Evolutionary conservation across 2,113 vertebrate genomes (phyloP).

Genomic region (Lampris megalopsis): DNA sequence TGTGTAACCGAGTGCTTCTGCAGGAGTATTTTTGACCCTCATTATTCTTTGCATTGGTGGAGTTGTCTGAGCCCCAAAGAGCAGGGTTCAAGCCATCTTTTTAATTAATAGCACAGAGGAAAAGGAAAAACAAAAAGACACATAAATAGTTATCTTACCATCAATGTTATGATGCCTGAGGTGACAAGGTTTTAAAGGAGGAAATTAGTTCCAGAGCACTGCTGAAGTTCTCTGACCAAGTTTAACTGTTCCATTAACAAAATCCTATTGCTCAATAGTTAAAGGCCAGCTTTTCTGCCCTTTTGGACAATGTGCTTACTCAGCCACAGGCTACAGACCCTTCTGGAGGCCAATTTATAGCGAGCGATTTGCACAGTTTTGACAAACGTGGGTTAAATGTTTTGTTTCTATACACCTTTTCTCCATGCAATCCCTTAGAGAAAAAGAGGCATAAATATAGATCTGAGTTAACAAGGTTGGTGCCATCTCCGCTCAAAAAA

Average conservation of each 20-base stretch:
- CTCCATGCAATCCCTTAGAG: background rate
- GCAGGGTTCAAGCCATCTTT: too few relatives aligned
- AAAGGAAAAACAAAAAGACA: too few relatives aligned
- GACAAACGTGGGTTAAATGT: constrained; percentile 46
- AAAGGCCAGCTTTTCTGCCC: constrained; percentile 43
- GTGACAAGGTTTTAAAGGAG: background rate
- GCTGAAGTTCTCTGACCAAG: background rate
- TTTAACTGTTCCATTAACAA: background rate
- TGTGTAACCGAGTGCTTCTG: too few relatives aligned
- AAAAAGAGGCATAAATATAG: background rate
- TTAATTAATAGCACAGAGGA: too few relatives aligned
- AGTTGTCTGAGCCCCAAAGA: too few relatives aligned
- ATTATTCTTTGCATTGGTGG: background rate
- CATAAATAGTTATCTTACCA: background rate
- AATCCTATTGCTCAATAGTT: constrained; percentile 33
- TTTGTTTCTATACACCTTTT: constrained; percentile 39
- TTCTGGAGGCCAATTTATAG: constrained; percentile 43
- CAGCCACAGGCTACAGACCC: constrained; percentile 27
- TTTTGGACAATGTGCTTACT: constrained; percentile 37
- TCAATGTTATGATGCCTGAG: constrained; percentile 12
- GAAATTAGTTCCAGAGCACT: constrained; percentile 36
- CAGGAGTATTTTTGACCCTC: background rate
- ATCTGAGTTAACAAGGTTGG: constrained; percentile 37
- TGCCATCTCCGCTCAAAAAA: background rate
- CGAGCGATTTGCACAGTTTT: constrained; percentile 32